phyloP scores from a whole-genome alignment of 35 echinoderm and acorn worm species.

The Diadema setosum region DNA sequence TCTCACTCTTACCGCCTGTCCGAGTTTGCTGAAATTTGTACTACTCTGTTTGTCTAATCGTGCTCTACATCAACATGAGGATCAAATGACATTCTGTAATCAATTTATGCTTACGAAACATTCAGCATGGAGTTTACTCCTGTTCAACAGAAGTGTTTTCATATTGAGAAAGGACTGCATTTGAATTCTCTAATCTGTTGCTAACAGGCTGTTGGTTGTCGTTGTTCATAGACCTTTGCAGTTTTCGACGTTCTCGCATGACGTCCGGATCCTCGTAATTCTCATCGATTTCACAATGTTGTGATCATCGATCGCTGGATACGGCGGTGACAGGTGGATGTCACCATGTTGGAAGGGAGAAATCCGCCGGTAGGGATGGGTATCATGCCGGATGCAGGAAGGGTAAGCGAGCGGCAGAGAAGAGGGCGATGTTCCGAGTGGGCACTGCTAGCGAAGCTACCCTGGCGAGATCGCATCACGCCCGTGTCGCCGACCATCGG shows the following conservation, averaged over 20 bases:
- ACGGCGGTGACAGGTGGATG: background rate
- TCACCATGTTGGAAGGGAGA: background rate
- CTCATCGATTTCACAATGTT: background rate
- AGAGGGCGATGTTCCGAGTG: background rate
- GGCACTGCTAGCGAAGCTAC: background rate
- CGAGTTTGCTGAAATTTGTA: too few species aligned
- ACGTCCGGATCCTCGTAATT: background rate
- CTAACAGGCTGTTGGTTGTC: too few species aligned
- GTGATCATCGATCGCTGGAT: background rate
- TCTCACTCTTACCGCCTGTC: too few species aligned
- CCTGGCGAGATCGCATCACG: background rate
- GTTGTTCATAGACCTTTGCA: background rate
- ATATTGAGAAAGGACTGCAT: too few species aligned
- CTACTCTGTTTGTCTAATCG: too few species aligned
- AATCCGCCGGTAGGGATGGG: background rate
- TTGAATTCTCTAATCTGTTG: too few species aligned
- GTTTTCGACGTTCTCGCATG: background rate
- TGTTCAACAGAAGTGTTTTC: too few species aligned
- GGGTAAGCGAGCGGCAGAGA: background rate
- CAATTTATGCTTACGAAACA: too few species aligned
- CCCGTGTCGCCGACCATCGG: background rate
- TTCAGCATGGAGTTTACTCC: too few species aligned
- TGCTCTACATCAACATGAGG: too few species aligned
- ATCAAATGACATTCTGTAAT: too few species aligned
- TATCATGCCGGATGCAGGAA: background rate